Evolutionary conservation across 2,797 vertebrate genomes (phyloP), one percentile per base, ranked within the genome.

Genomic region (Margarornis squamiger): DNA sequence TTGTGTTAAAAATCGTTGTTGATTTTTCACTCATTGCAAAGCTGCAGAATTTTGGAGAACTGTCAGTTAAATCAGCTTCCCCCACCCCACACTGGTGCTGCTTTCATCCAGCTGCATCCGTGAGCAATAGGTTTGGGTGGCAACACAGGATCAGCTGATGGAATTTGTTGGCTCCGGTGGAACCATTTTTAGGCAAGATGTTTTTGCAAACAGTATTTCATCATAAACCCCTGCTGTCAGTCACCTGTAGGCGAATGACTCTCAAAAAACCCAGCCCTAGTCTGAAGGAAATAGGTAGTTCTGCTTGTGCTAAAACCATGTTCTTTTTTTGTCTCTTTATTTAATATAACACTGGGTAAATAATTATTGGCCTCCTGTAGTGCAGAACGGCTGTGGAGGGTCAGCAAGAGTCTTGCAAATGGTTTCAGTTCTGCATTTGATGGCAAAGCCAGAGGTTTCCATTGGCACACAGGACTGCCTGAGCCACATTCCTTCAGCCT

Each of bases 211-310:
- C 3, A 13, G 48, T 24, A 20, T 94, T 96, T 97, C 62, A 72
- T 78, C 90, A 78, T 39, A 76, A 55, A 79, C 30, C 5, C 4
- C 45, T 24, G 52, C 48, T 80, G 51, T 94, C 90, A 77, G n/a
- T 92, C 67, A 94, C 51, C 88, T 81, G 83, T 41, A 71, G 86
- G 90, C 7, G 12, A 94, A 55, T 90, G 85, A 68, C 63, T 97
- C 82, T 93, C 90, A 38, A 73, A 26, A 54, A 93, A 75, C 89
- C 79, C 96, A 96, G n/a, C 75, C 90, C 94, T 74, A 82, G 97
- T 72, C 86, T 10, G 57, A 48, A 93, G 77, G 92, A 86, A 79
- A 36, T 95, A 81, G 89, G n/a, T 7, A 29, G 32, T 52, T 85
- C 71, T 80, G 78, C 86, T 76, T 68, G 85, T 71, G 88, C 81